Evolutionary conservation across 2,888 invertebrate genomes (phyloP).

Genomic region (Aphrophora alni): DNA sequence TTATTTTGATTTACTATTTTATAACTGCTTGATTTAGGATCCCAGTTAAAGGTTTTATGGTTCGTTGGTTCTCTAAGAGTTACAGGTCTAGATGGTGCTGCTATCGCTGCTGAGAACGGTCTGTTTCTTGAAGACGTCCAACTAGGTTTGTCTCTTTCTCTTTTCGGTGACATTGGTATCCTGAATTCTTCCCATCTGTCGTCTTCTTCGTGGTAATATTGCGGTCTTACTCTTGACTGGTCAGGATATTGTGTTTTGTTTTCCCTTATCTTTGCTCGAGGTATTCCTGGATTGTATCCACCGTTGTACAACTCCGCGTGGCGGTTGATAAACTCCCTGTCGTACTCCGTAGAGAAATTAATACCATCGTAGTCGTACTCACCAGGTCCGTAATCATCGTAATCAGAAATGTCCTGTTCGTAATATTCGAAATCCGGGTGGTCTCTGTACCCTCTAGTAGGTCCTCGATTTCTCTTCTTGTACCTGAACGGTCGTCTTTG

Average conservation of each 20-base stretch:
- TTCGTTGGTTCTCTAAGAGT: conserved; percentile 23
- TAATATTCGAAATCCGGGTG: conserved; percentile 36
- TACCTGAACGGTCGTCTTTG: conserved; percentile 30
- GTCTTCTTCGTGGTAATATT: conserved; percentile 20
- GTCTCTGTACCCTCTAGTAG: conserved; percentile 26
- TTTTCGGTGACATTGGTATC: conserved; percentile 32
- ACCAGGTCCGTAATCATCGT: conserved; percentile 40
- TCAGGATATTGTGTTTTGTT: conserved; percentile 25
- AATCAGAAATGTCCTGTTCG: conserved; percentile 43
- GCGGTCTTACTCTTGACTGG: conserved; percentile 26
- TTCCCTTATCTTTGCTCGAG: neutral
- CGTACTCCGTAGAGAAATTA: conserved; percentile 43
- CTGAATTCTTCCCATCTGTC: conserved; percentile 28
- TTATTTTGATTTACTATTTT: conserved; percentile 6
- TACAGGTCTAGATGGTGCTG: conserved; percentile 35
- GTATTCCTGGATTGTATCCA: conserved; percentile 42
- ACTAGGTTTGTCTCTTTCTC: conserved; percentile 31
- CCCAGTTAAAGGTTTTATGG: conserved; percentile 25
- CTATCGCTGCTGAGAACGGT: conserved; percentile 40
- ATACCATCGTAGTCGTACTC: conserved; percentile 45
- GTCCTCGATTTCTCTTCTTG: conserved; percentile 37
- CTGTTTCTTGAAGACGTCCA: conserved; percentile 34
- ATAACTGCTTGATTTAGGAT: conserved; percentile 23
- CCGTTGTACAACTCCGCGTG: conserved; percentile 45
- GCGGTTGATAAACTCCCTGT: conserved; percentile 45